Percentiles rank a stretch among this genome's conserved stretches.
phyloP scores from a whole-genome alignment of 1,140 invertebrate species.

The Elymnias hypermnestra region DNA sequence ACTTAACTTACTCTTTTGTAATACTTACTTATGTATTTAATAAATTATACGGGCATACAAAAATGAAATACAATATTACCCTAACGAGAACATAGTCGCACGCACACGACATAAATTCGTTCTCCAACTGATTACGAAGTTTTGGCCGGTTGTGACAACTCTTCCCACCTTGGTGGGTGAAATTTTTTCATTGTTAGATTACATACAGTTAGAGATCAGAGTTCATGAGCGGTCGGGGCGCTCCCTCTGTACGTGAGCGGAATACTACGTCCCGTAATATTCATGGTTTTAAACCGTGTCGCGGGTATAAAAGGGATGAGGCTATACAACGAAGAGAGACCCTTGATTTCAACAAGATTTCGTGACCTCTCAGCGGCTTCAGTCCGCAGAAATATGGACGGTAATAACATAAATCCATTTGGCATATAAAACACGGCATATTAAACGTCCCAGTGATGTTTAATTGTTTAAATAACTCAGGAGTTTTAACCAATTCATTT shows the following conservation, averaged over 20 bases:
- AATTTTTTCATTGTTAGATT: slow-evolving; percentile 59
- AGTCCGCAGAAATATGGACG: slow-evolving; percentile 73
- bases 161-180: slow-evolving; percentile 52
- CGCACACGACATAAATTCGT: slow-evolving; percentile 64
- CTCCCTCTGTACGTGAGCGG: slow-evolving; percentile 64
- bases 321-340: slow-evolving; percentile 36
- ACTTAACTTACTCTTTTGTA: too few relatives aligned
- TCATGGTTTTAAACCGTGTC: slow-evolving; percentile 67
- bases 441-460: slow-evolving; percentile 70
- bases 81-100: slow-evolving; percentile 30
- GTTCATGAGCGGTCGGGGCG: slow-evolving; percentile 65
- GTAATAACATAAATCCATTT: slow-evolving; percentile 77
- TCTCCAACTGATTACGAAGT: slow-evolving; percentile 70
- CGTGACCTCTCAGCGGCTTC: slow-evolving; percentile 72
- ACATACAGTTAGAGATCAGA: slow-evolving; percentile 54
- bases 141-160: slow-evolving; percentile 61
- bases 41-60: not conserved
- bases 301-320: slow-evolving; percentile 42
- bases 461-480: too few relatives aligned
- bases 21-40: too few relatives aligned
- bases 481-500: too few relatives aligned
- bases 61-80: too few relatives aligned
- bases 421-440: slow-evolving; percentile 77
- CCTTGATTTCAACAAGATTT: slow-evolving; percentile 55
- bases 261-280: slow-evolving; percentile 66